Conservation (phyloP, 2,113 vertebrate species). For the Ovibos moschatus region DNA sequence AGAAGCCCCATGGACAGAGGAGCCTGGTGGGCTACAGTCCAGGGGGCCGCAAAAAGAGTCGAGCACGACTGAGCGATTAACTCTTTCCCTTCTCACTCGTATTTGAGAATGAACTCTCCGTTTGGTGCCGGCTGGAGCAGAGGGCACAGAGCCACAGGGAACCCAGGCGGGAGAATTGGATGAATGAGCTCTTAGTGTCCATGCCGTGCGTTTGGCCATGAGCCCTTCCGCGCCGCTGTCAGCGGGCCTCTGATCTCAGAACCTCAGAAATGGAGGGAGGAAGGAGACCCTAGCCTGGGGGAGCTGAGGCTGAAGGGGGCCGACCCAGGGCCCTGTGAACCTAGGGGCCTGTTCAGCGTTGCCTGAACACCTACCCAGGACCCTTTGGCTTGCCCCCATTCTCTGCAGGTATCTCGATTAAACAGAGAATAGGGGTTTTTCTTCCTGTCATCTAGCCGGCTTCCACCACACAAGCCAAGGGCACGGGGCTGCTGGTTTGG, state of each 20-base stretch:
- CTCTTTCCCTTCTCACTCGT: background rate
- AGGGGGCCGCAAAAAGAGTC: background rate
- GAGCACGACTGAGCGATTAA: background rate
- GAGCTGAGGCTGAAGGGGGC: background rate
- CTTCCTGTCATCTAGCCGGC: background rate
- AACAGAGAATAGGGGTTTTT: background rate
- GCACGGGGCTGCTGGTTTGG: background rate
- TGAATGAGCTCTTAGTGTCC: background rate
- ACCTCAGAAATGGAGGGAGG: background rate
- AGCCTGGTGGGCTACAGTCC: background rate
- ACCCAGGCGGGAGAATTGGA: background rate
- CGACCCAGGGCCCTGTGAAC: background rate
- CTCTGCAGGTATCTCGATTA: background rate
- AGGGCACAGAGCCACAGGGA: background rate
- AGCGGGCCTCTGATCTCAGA: background rate
- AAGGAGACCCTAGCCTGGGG: background rate
- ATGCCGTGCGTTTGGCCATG: accelerated
- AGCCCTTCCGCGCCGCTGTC: background rate
- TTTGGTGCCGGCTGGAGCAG: background rate
- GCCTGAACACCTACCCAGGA: background rate
- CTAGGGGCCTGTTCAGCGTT: background rate
- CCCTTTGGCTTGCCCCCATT: background rate
- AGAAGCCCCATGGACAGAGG: background rate
- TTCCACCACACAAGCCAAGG: background rate
- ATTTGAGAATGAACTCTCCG: accelerated